Evolutionary conservation across 2,888 invertebrate species (phyloP).

Genomic region (Leptinotarsa rubiginosa): DNA sequence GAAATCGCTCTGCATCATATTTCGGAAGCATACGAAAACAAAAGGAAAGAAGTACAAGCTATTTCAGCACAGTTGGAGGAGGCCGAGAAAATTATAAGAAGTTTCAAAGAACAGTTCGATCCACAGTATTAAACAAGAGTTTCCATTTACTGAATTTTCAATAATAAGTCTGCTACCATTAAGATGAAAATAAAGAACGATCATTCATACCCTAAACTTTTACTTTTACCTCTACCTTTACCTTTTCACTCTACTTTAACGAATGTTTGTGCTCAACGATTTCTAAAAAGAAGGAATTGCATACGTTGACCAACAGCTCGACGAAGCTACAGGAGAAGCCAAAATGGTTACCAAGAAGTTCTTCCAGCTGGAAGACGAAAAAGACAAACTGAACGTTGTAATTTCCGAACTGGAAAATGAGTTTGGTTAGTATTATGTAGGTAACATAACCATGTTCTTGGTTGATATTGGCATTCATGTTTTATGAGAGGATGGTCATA

Average conservation of each 20-base stretch:
- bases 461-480: too few relatives aligned
- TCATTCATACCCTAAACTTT: too few relatives aligned
- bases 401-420: conserved; percentile 49
- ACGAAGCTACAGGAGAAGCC: conserved; percentile 43
- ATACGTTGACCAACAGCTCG: conserved; percentile 25
- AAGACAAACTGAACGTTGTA: conserved; percentile 43
- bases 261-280: too few relatives aligned
- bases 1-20: conserved; percentile 53
- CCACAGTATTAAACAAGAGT: conserved; percentile 10
- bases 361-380: conserved; percentile 49
- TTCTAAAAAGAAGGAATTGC: too few relatives aligned
- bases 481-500: too few relatives aligned
- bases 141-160: too few relatives aligned
- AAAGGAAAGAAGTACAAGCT: conserved; percentile 47
- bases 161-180: too few relatives aligned
- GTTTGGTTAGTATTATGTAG: too few relatives aligned
- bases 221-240: too few relatives aligned
- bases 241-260: too few relatives aligned
- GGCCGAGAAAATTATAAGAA: conserved; percentile 48
- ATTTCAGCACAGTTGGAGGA: conserved; percentile 49
- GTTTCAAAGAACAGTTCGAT: conserved; percentile 54
- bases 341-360: conserved; percentile 42
- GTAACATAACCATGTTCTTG: too few relatives aligned
- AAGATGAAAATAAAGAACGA: too few relatives aligned
- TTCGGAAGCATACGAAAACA: conserved; percentile 52